These are phyloP conservation scores for Ploceus nigricollis DNA, from an alignment of 2,113 vertebrate genomes.

Conservation along the genomic window DNA sequence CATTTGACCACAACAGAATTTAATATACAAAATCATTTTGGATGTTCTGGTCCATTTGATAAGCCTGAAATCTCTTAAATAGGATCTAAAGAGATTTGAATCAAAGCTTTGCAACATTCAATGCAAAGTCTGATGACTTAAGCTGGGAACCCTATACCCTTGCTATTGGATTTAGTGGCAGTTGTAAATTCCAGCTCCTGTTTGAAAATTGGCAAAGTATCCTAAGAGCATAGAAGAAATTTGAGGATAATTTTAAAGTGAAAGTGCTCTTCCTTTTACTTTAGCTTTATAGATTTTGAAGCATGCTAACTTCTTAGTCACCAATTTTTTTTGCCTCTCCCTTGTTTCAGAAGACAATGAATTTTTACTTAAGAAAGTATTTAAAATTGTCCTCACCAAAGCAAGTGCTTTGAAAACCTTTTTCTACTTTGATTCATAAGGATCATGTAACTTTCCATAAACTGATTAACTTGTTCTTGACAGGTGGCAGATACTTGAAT, in stretches of 20 bases:
- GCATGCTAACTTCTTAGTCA: neutral
- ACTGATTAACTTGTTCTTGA: neutral
- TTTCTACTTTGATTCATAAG: neutral
- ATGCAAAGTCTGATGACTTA: neutral
- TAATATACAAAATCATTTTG: neutral
- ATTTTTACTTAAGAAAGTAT: neutral
- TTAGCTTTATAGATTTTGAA: neutral
- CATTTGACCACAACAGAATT: neutral
- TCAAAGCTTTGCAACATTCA: neutral
- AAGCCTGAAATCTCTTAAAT: neutral
- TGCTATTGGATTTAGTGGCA: neutral
- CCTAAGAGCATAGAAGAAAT: neutral
- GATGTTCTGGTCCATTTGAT: neutral
- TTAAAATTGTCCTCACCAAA: neutral
- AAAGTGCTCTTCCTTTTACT: neutral
- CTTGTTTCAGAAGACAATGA: neutral
- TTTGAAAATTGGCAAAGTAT: neutral
- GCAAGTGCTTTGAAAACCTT: neutral
- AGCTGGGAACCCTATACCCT: neutral
- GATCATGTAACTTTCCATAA: neutral
- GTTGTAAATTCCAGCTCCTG: neutral
- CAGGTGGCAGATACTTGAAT: neutral
- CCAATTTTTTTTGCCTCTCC: neutral
- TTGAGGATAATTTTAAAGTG: neutral
- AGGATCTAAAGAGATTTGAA: neutral